Conservation (phyloP, 2,113 vertebrate genomes). For the Spizaetus ornatus region DNA sequence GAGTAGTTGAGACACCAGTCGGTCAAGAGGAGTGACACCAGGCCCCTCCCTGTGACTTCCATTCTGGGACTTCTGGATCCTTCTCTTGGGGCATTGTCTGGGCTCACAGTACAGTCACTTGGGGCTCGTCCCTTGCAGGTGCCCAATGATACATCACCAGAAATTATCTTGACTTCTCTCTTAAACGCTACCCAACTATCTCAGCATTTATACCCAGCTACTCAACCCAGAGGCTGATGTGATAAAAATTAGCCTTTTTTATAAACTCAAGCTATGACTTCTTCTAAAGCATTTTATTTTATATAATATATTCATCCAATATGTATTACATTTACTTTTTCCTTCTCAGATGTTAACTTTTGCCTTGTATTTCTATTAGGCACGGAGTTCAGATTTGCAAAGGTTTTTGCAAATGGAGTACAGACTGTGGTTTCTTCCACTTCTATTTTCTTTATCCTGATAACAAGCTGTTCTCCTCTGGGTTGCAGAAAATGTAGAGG, state of each 20-base stretch:
- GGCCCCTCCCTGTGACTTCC: no score
- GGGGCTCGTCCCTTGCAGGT: no score
- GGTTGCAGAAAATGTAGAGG: background rate
- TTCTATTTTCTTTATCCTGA: background rate
- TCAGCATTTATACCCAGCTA: background rate
- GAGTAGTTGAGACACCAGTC: no score
- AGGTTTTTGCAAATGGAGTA: background rate
- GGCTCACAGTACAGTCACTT: no score
- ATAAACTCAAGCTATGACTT: background rate
- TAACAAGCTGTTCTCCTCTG: background rate
- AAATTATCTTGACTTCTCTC: background rate
- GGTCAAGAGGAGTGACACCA: no score
- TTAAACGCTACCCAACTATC: background rate
- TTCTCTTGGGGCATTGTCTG: no score
- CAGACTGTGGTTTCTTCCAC: background rate
- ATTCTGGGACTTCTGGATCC: no score
- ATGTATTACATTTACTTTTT: background rate
- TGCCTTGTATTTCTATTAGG: background rate
- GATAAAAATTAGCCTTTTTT: background rate
- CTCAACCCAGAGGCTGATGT: background rate
- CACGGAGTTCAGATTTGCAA: background rate
- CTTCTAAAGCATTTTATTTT: background rate
- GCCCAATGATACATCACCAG: background rate
- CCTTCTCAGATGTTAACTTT: background rate
- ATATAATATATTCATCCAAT: background rate